Percentiles rank a stretch among this genome's conserved stretches.
Evolutionary conservation across 2,797 vertebrate genomes (phyloP).

Genomic region (Semotilus atromaculatus): DNA sequence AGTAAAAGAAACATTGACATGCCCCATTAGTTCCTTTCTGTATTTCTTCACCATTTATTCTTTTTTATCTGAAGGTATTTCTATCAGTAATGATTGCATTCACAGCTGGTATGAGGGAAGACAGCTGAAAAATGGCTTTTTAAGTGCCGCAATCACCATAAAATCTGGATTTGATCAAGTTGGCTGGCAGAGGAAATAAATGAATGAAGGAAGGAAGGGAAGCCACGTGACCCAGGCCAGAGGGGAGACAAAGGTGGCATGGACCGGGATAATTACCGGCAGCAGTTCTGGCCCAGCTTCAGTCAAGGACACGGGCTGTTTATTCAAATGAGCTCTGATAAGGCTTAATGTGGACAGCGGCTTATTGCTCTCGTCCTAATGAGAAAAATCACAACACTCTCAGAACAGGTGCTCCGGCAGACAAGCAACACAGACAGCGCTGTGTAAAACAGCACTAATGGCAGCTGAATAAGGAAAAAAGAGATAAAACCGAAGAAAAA

Average conservation of each 20-base stretch:
- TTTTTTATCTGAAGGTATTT: conserved; percentile 55
- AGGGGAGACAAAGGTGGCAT: conserved; percentile 30
- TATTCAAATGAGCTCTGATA: conserved; percentile 58
- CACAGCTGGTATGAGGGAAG: conserved; percentile 47
- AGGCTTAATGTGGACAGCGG: conserved; percentile 46
- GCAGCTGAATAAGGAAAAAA: conserved; percentile 33
- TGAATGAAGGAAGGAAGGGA: conserved; percentile 52
- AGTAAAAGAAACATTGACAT: conserved; percentile 29
- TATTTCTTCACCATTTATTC: background rate
- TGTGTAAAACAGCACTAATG: conserved; percentile 50
- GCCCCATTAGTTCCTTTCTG: conserved; percentile 42
- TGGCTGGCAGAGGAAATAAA: conserved; percentile 50
- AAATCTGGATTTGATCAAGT: conserved; percentile 61
- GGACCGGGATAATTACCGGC: conserved; percentile 41
- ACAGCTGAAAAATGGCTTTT: conserved; percentile 61
- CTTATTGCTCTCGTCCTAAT: conserved; percentile 54
- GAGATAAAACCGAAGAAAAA: background rate
- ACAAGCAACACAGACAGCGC: conserved; percentile 30
- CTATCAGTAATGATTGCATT: conserved; percentile 46
- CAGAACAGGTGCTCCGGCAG: conserved; percentile 47
- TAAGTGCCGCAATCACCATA: conserved; percentile 64
- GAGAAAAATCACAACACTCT: conserved; percentile 47
- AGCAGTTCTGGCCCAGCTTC: conserved; percentile 7
- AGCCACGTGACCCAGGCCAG: conserved; percentile 41
- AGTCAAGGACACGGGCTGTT: conserved; percentile 50